Percentiles rank a stretch among this genome's conserved stretches.
Conservation (phyloP, 2,113 vertebrate species). For the Chaetops frenatus region DNA sequence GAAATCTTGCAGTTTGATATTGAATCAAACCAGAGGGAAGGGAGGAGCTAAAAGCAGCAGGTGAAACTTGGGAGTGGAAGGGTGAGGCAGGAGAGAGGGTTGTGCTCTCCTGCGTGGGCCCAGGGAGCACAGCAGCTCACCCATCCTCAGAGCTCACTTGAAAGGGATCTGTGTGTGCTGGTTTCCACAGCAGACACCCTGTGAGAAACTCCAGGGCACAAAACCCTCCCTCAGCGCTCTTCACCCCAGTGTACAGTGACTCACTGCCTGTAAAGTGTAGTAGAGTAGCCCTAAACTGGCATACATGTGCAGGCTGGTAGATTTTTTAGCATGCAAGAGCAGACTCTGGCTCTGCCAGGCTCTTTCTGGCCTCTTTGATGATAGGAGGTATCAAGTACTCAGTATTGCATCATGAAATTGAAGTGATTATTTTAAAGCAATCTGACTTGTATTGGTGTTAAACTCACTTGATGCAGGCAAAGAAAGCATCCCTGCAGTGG, state of each 20-base stretch:
- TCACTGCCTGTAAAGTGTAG: not conserved
- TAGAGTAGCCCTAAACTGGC: not conserved
- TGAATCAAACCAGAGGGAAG: not conserved
- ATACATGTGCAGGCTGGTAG: not conserved
- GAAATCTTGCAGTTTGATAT: not conserved
- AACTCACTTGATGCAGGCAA: not conserved
- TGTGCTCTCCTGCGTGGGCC: not conserved
- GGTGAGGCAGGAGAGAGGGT: not conserved
- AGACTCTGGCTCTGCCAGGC: not conserved
- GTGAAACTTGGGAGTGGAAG: not conserved
- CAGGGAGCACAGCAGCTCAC: not conserved
- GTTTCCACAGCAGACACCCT: not conserved
- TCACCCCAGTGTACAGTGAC: not conserved
- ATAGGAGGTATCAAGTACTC: not conserved
- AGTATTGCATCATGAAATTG: not conserved
- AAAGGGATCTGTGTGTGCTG: not conserved
- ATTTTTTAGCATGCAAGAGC: not conserved
- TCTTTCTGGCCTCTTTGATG: not conserved
- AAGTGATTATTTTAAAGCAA: not conserved
- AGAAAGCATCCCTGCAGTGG: not conserved
- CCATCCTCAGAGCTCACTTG: not conserved
- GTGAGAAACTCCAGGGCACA: not conserved
- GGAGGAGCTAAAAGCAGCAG: not conserved
- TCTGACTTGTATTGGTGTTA: not conserved
- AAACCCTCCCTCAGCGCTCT: not conserved